Conservation (phyloP, 2,888 invertebrate genomes). For the Galeruca laticollis region DNA sequence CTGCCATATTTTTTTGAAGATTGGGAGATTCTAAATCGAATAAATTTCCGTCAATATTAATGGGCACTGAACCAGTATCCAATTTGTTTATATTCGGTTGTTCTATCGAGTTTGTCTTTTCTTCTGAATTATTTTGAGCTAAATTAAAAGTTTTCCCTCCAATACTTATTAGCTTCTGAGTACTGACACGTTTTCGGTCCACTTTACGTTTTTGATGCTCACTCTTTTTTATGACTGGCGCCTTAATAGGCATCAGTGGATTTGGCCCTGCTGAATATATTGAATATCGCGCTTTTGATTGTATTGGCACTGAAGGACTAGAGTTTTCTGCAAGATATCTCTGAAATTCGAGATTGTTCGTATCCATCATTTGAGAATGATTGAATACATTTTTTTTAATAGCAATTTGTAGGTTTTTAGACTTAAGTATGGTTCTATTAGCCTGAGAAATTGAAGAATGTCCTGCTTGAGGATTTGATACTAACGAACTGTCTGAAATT, state of each 20-base stretch:
- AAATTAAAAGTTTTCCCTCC: neutral
- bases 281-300: neutral
- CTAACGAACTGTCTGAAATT: no score
- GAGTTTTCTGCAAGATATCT: neutral
- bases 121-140: neutral
- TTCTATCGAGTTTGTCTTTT: neutral
- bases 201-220: neutral
- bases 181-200: neutral
- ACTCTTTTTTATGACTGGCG: neutral
- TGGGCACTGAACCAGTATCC: neutral
- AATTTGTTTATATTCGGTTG: neutral
- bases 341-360: neutral
- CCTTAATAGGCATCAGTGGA: neutral
- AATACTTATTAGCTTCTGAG: neutral
- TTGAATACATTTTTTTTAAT: no score
- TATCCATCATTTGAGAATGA: no score
- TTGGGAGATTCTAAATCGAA: neutral
- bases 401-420: no score
- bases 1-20: neutral
- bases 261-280: neutral
- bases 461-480: no score
- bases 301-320: neutral
- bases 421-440: no score
- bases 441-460: no score
- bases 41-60: neutral